phyloP scores from a whole-genome alignment of 2,797 vertebrate genomes.

The Pseudochirops cupreus region DNA sequence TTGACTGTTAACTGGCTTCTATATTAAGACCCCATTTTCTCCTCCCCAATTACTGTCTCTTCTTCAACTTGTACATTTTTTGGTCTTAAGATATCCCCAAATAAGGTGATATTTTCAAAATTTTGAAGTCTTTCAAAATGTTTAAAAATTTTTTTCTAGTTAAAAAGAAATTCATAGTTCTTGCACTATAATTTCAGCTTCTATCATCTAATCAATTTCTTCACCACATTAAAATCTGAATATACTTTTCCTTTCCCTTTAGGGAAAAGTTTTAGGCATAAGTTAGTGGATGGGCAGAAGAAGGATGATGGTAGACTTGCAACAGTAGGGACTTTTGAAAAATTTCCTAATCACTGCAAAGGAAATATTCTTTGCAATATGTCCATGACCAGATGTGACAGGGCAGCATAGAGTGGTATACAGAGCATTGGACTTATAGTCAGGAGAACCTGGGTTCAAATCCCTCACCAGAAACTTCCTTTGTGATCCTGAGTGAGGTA shows the following conservation, averaged over 20 bases:
- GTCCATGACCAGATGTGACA: background rate
- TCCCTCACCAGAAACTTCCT: background rate
- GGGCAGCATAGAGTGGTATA: background rate
- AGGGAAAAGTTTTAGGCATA: background rate
- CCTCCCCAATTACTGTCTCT: background rate
- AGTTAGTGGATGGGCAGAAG: background rate
- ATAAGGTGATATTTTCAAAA: background rate
- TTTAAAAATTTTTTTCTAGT: background rate
- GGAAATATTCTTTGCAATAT: background rate
- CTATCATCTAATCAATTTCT: background rate
- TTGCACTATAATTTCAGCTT: slow-evolving; percentile 17
- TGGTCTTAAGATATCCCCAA: background rate
- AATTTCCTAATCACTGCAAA: background rate
- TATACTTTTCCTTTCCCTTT: slow-evolving; percentile 26
- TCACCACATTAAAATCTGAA: slow-evolving; percentile 29
- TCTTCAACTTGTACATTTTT: background rate
- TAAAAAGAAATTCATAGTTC: background rate
- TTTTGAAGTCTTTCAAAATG: background rate
- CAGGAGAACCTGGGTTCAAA: background rate
- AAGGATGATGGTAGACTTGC: background rate
- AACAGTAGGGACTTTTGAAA: background rate
- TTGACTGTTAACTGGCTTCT: background rate
- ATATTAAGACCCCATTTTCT: background rate
- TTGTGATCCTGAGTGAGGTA: background rate
- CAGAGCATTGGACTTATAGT: background rate